Conservation (phyloP, 2,113 vertebrate genomes). For the Microtus montanus region DNA sequence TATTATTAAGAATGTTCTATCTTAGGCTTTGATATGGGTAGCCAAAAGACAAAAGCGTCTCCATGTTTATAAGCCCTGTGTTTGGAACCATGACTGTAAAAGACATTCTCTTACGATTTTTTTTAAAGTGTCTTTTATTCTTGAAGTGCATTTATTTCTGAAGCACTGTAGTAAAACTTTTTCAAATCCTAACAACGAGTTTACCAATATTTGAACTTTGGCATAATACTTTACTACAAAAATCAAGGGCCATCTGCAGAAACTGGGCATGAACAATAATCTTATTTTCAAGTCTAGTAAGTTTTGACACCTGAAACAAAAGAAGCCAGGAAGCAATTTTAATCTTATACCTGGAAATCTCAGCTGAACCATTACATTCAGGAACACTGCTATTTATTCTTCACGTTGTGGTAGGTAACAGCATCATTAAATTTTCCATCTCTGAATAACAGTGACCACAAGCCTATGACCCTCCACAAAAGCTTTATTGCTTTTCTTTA, state of each 20-base stretch:
- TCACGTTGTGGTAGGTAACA: neutral
- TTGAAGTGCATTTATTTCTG: neutral
- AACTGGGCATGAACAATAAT: neutral
- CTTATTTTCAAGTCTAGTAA: slow-evolving; percentile 4
- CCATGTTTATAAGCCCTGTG: neutral
- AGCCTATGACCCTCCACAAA: neutral
- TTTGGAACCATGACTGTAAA: neutral
- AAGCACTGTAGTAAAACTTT: neutral
- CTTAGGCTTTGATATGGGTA: neutral
- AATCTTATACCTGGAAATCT: slow-evolving; percentile 26
- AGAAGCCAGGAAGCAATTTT: slow-evolving; percentile 9
- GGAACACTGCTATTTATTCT: neutral
- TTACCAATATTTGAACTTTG: slow-evolving; percentile 2
- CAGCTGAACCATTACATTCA: neutral
- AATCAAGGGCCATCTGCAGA: slow-evolving; percentile 41
- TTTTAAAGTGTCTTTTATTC: neutral
- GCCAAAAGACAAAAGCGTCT: neutral
- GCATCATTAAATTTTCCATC: neutral
- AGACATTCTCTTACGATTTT: neutral
- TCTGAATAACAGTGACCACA: neutral
- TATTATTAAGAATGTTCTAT: neutral
- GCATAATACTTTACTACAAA: neutral
- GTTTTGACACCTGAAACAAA: neutral
- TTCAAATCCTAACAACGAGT: neutral
- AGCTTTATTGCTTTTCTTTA: neutral